Evolutionary conservation across 2,797 vertebrate species (phyloP), one percentile per base, ranked within the genome.

Genomic region (Staurois parvus): DNA sequence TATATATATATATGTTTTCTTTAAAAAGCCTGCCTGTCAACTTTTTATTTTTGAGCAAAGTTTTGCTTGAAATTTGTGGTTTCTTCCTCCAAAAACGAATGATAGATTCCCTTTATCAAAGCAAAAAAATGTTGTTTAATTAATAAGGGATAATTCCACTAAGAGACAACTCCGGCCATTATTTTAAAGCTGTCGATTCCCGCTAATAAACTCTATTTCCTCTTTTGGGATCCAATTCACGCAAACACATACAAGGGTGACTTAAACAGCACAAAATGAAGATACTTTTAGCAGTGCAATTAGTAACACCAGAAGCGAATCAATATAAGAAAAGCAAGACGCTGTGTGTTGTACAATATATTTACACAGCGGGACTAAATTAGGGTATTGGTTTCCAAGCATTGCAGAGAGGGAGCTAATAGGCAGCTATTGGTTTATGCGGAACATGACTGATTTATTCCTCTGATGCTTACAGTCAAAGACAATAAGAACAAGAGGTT

Each of bases 321-420:
- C 69, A 83, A 83, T 70, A 67, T 12, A 26, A 42, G 52, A 64
- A 56, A 82, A 72, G 30, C 21, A 72, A 81, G 75, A n/a, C 28
- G 80, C 85, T 78, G 69, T 72, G 83, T 83, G 80, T 83, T 83
- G 80, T 56, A 83, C 70, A 77, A 72, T 82, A 52, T 72, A 77
- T 56, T 83, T 87, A 79, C 68, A 40, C 85, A 83, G 85, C 85
- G 66, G 79, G 85, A 74, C 19, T 83, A 72, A 87, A 79, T 87
- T 32, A 83, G 75, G 76, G 56, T 87, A 79, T 83, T 83, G 79
- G 67, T 70, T 82, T 82, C 59, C 62, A 42, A 72, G 34, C 74
- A 67, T 62, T 86, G 32, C 42, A 82, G 37, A 19, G 34, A 66
- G 73, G 28, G 72, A 86, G 72, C 42, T 81, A 86, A 86, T 68